Conservation (phyloP, 2,797 vertebrate genomes). For the Zalophus californianus region DNA sequence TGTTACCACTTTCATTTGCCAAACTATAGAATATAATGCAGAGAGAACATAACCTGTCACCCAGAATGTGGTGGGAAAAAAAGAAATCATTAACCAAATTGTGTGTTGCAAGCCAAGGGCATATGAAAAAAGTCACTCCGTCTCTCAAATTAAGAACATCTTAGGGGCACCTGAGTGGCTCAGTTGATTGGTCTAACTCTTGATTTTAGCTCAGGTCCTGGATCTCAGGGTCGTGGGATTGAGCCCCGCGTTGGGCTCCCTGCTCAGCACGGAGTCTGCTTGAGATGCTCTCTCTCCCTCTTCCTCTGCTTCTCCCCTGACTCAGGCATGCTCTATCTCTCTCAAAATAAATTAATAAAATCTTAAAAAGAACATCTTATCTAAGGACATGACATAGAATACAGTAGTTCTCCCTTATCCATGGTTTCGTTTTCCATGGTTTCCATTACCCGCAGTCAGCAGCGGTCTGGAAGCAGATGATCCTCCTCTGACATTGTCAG, state of each 20-base stretch:
- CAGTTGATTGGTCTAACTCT: background rate
- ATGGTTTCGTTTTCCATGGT: background rate
- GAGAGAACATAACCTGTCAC: background rate
- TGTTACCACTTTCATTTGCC: constrained; percentile 43
- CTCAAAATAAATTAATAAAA: background rate
- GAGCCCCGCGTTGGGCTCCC: background rate
- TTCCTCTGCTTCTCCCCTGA: background rate
- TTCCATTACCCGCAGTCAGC: background rate
- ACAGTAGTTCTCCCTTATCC: background rate
- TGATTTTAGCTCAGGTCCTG: background rate
- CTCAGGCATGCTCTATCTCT: background rate
- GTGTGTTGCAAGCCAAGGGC: background rate
- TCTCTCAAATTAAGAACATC: constrained; percentile 56
- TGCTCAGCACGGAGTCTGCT: background rate
- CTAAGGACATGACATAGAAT: constrained; percentile 17
- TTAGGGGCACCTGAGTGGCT: background rate
- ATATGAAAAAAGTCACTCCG: background rate
- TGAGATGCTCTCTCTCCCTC: background rate
- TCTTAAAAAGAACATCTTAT: background rate
- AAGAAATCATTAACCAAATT: background rate
- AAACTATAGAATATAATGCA: constrained; percentile 13
- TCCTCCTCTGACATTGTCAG: background rate
- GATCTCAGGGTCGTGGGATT: background rate
- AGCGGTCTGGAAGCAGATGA: background rate
- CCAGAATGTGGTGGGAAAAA: background rate